phyloP scores from a whole-genome alignment of 1,140 invertebrate genomes.

The Adoxophyes honmai region DNA sequence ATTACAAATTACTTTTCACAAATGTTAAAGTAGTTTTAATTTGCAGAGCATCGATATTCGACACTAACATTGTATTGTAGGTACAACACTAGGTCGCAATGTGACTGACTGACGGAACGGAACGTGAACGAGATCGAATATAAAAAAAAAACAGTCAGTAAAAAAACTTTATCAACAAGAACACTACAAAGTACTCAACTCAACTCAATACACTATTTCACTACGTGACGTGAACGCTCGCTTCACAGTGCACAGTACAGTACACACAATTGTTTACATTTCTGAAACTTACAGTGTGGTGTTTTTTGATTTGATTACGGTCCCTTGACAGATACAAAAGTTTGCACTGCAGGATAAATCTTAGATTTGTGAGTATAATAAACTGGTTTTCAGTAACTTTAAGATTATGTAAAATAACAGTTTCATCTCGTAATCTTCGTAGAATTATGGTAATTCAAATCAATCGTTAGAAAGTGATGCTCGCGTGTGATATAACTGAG shows the following conservation, averaged over 20 bases:
- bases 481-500: conserved; percentile 52
- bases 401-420: conserved; percentile 6
- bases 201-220: too few species aligned
- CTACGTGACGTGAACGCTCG: too few species aligned
- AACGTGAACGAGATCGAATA: background rate
- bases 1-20: too few species aligned
- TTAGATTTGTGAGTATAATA: background rate
- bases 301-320: too few species aligned
- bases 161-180: background rate
- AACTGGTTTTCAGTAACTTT: background rate
- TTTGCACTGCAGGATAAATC: too few species aligned
- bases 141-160: background rate
- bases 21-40: too few species aligned
- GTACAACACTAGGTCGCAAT: background rate
- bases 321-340: too few species aligned
- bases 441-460: conserved; percentile 23
- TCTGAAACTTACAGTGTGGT: too few species aligned
- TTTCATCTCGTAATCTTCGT: conserved; percentile 10
- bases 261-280: background rate
- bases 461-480: conserved; percentile 54
- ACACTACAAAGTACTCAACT: background rate
- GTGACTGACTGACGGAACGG: background rate
- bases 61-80: background rate
- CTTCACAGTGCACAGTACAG: too few species aligned
- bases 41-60: too few species aligned